These are phyloP conservation scores for Takifugu bimaculatus DNA, from an alignment of 2,113 vertebrate genomes.

Conservation along the genomic window DNA sequence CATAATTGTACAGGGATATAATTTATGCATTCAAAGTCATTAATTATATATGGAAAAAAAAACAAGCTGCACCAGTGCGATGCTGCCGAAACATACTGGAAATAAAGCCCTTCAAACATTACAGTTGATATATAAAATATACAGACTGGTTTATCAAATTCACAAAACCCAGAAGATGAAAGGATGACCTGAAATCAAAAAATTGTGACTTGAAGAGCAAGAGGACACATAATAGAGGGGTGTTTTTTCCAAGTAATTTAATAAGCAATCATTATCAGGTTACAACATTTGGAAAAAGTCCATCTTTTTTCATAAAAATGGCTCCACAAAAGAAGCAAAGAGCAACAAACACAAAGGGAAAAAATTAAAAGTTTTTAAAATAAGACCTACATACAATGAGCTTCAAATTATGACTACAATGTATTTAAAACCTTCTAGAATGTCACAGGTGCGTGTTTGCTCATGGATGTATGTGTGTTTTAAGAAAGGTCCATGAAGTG, in stretches of 20 bases:
- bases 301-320: constrained; percentile 72
- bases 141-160: too few species aligned
- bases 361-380: constrained; percentile 57
- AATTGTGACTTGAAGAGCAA: constrained; percentile 46
- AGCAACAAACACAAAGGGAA: constrained; percentile 74
- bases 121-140: neutral
- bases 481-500: constrained; percentile 69
- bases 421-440: constrained; percentile 65
- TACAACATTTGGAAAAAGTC: constrained; percentile 76
- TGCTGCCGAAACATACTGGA: neutral
- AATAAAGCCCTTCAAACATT: constrained; percentile 24
- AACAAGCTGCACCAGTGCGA: neutral
- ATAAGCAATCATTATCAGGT: constrained; percentile 73
- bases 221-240: constrained; percentile 54
- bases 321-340: constrained; percentile 83
- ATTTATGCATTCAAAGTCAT: constrained; percentile 44
- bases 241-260: constrained; percentile 76
- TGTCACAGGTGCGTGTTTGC: constrained; percentile 44
- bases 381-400: constrained; percentile 72
- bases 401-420: constrained; percentile 63
- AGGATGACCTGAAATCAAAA: neutral
- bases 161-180: neutral
- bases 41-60: constrained; percentile 28
- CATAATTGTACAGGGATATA: constrained; percentile 34
- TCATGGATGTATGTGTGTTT: constrained; percentile 31